Evolutionary conservation across 1,140 invertebrate genomes (phyloP), one percentile per base, ranked within the genome.

Genomic region (Bacillus rossius): DNA sequence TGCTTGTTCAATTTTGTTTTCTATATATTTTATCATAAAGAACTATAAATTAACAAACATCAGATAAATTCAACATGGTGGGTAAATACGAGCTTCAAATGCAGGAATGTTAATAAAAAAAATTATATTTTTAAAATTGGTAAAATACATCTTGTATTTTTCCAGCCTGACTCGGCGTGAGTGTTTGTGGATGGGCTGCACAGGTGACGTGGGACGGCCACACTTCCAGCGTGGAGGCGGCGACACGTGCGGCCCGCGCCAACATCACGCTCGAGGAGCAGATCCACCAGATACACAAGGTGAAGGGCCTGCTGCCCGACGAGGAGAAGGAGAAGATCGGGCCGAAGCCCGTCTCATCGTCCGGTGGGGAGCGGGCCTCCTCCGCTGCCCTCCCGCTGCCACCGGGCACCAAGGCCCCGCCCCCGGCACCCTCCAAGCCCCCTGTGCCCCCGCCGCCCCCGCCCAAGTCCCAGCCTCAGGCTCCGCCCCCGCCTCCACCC

Each of bases 131-230:
- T n/a, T n/a, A n/a, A n/a, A n/a, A n/a, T n/a, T n/a, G n/a, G n/a
- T n/a, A n/a, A n/a, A n/a, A n/a, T n/a, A n/a, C n/a, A n/a, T n/a
- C n/a, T n/a, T n/a, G n/a, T n/a, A n/a, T n/a, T n/a, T n/a, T n/a
- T n/a, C n/a, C n/a, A n/a, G n/a, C n/a, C n/a, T n/a, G n/a, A n/a
- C n/a, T n/a, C n/a, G n/a, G n/a, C n/a, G n/a, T n/a, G n/a, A n/a
- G n/a, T n/a, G n/a, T n/a, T n/a, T 34, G 29, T 34, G 13, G 8
- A 14, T 49, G 47, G 22, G n/a, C n/a, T n/a, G n/a, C n/a, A n/a
- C 50, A 90, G 65, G 91, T 94, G 1, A 96, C 93, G 20, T 99
- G 96, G 96, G 96, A 99, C 75, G 96, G 96, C n/a, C 95, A 98
- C 70, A 96, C 93, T 0, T 92, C 92, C 1, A 94, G 89, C 69